A percentile compares a stretch with the other conserved stretches of the same genome.
Evolutionary conservation across 2,113 vertebrate genomes (phyloP).

Genomic region (Dipodomys stephensi): DNA sequence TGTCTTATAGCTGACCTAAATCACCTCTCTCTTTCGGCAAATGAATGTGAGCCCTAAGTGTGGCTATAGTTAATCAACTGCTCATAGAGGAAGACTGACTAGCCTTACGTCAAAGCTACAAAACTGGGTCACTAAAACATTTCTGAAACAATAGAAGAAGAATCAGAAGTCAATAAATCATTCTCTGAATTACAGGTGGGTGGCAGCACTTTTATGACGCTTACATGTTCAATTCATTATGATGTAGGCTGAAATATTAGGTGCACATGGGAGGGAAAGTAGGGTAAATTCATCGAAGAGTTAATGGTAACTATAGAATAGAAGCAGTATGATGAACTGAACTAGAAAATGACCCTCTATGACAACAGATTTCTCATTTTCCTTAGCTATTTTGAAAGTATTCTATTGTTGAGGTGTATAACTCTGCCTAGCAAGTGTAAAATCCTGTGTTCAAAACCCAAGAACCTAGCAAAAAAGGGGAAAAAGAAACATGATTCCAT

Average conservation of each 20-base stretch:
- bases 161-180: background rate
- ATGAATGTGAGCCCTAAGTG: background rate
- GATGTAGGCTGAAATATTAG: background rate
- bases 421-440: too few species aligned
- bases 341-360: background rate
- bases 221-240: background rate
- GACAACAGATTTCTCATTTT: background rate
- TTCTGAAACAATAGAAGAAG: background rate
- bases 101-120: background rate
- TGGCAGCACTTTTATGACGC: background rate
- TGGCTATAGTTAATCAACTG: background rate
- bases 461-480: too few species aligned
- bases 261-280: background rate
- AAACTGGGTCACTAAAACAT: background rate
- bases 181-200: background rate
- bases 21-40: background rate
- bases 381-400: background rate
- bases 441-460: too few species aligned
- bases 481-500: too few species aligned
- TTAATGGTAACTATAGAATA: background rate
- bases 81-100: background rate
- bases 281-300: background rate
- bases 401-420: background rate
- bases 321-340: background rate
- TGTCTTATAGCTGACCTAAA: background rate